Conservation (phyloP, 2,113 vertebrate species). For the Illadopsis cleaveri region DNA sequence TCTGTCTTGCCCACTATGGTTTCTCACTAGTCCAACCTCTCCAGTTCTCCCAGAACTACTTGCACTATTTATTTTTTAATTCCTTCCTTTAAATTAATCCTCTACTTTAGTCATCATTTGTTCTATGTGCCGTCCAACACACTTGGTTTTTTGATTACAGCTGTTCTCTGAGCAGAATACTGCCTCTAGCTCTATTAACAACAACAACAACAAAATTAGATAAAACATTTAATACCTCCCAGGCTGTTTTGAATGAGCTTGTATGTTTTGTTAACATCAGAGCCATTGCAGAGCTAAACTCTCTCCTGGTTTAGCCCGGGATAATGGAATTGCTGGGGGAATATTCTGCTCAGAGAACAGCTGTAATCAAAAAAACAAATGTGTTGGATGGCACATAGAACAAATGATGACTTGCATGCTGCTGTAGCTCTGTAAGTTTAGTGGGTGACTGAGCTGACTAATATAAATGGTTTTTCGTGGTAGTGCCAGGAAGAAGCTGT, state of each 20-base stretch:
- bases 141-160: neutral
- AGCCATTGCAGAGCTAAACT: neutral
- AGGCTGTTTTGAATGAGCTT: neutral
- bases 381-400: too few relatives aligned
- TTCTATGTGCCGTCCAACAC: neutral
- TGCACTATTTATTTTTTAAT: neutral
- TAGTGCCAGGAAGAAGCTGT: neutral
- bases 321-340: neutral
- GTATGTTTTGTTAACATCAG: conserved; percentile 5
- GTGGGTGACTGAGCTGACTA: neutral
- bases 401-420: neutral
- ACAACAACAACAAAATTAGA: neutral
- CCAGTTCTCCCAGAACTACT: neutral
- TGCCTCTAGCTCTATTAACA: neutral
- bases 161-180: neutral
- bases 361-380: too few relatives aligned
- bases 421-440: neutral
- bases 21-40: neutral
- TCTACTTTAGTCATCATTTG: neutral
- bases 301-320: neutral
- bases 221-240: conserved; percentile 13
- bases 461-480: neutral
- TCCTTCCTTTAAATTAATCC: neutral
- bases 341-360: too few relatives aligned
- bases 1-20: neutral